Evolutionary conservation across 2,113 vertebrate genomes (phyloP).

Genomic region (Anthoscopus minutus): DNA sequence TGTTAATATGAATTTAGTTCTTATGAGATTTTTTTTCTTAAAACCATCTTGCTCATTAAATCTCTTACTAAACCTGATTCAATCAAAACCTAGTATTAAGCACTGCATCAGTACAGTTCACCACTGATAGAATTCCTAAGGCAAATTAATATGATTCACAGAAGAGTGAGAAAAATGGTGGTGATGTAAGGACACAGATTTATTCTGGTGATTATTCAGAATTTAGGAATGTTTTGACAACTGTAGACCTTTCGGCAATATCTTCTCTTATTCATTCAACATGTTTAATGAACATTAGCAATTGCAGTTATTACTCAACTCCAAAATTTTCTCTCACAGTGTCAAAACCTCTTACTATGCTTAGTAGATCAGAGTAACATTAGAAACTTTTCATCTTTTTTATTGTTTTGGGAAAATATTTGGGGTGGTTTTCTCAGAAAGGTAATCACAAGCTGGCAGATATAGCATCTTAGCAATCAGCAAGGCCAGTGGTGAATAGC

Average conservation of each 20-base stretch:
- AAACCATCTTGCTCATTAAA: neutral
- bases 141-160: neutral
- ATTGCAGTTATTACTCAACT: neutral
- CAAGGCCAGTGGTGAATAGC: neutral
- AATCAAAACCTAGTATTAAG: neutral
- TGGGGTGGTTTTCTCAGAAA: neutral
- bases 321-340: neutral
- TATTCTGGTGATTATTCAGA: neutral
- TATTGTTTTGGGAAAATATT: neutral
- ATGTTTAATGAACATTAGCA: neutral
- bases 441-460: neutral
- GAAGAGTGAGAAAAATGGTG: neutral
- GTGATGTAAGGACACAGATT: neutral
- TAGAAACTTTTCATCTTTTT: neutral
- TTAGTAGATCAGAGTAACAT: neutral
- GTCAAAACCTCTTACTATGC: neutral
- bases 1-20: neutral
- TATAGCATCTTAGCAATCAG: neutral
- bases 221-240: neutral
- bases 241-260: neutral
- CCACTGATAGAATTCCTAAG: neutral
- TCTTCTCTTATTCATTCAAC: neutral
- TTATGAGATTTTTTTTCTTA: neutral
- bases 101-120: neutral
- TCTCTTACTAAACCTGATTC: neutral